These are phyloP conservation scores for Ceratoteleas bidentatus DNA, from an alignment of 1,140 invertebrate genomes.

Conservation along the genomic window DNA sequence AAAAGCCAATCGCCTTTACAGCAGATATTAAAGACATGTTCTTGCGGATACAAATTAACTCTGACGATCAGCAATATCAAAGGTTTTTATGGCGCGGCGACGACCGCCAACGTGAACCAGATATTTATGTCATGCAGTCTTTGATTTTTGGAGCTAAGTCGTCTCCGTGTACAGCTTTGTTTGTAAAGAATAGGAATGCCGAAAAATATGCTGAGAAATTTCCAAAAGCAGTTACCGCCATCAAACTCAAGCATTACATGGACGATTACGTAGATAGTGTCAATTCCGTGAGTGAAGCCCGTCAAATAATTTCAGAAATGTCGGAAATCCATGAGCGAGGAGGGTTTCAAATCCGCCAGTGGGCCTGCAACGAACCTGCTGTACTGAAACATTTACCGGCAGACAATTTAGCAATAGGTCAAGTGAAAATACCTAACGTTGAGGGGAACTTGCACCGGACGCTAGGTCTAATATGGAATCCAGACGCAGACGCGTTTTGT, in stretches of 20 bases:
- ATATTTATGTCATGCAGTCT: constrained; percentile 67
- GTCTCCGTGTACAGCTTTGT: constrained; percentile 69
- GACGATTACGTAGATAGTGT: neutral
- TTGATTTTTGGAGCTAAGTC: constrained; percentile 72
- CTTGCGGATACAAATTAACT: constrained; percentile 64
- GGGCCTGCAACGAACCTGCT: neutral
- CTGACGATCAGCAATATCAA: constrained; percentile 65
- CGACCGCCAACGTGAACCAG: constrained; percentile 34
- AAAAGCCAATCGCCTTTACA: neutral
- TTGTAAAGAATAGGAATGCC: constrained; percentile 71
- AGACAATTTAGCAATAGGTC: neutral
- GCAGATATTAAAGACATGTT: constrained; percentile 74
- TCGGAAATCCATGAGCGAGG: neutral
- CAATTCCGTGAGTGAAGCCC: neutral
- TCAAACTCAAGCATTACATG: neutral
- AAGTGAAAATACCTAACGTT: neutral
- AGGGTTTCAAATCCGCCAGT: neutral
- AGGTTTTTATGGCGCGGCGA: constrained; percentile 69
- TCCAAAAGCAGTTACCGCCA: neutral
- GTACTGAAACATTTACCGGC: neutral
- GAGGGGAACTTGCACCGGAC: neutral
- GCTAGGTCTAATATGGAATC: constrained; percentile 44
- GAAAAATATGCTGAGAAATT: neutral
- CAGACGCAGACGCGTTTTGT: constrained; percentile 7
- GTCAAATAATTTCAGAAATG: neutral